phyloP scores from a whole-genome alignment of 2,113 vertebrate genomes.

The Sclerurus mexicanus region DNA sequence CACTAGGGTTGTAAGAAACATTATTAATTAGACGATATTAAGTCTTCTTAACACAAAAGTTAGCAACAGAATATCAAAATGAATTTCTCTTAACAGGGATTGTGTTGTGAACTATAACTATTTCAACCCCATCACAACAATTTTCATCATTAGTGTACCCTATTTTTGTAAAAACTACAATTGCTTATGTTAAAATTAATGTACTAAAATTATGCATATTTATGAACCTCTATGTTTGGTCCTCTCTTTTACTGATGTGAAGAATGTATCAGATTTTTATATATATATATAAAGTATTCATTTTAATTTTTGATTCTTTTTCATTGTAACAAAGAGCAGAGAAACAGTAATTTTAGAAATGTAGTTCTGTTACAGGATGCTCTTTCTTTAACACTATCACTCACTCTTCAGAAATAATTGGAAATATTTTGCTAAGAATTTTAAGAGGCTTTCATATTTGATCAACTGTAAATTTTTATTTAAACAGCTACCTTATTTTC shows the following conservation, averaged over 20 bases:
- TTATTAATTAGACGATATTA: neutral
- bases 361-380: neutral
- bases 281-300: fast-evolving
- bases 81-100: neutral
- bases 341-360: neutral
- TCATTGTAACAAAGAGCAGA: neutral
- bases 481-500: neutral
- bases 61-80: neutral
- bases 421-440: neutral
- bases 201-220: neutral
- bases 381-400: neutral
- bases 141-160: neutral
- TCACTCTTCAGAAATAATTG: neutral
- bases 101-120: neutral
- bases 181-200: neutral
- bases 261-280: neutral
- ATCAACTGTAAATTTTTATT: neutral
- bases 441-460: neutral
- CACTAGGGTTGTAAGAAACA: neutral
- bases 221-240: neutral
- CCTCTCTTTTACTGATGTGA: neutral
- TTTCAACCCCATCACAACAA: fast-evolving
- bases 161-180: neutral
- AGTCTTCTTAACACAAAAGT: neutral
- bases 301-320: neutral